Conservation (phyloP, 2,888 invertebrate genomes). For the Aspidapion aeneum region DNA sequence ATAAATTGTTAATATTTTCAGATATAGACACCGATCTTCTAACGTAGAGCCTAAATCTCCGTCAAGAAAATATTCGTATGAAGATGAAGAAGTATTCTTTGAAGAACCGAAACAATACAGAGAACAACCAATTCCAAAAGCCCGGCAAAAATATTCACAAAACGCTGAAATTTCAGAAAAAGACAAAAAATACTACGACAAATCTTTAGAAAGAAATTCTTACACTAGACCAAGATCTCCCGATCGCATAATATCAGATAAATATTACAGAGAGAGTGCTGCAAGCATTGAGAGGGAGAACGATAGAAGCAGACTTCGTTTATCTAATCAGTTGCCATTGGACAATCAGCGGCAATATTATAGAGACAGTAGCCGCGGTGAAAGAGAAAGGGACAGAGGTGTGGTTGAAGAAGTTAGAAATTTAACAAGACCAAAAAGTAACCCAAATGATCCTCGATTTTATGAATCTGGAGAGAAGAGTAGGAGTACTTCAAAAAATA, state of each 20-base stretch:
- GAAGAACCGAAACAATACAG: constrained; percentile 31
- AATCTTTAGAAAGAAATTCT: background rate
- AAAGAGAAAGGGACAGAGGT: background rate
- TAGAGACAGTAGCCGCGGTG: too few relatives aligned
- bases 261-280: too few relatives aligned
- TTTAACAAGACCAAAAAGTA: too few relatives aligned
- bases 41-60: constrained; percentile 29
- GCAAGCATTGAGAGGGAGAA: constrained; percentile 13
- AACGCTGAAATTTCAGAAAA: constrained; percentile 20
- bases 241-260: background rate
- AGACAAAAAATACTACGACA: constrained; percentile 29
- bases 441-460: constrained; percentile 32
- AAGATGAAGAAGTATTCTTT: constrained; percentile 31
- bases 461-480: constrained; percentile 29
- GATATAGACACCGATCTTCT: constrained; percentile 29
- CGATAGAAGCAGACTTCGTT: background rate
- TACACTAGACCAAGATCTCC: background rate
- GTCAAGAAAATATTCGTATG: constrained; percentile 17
- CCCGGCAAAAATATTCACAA: constrained; percentile 19
- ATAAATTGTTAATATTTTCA: constrained; percentile 5
- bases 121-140: constrained; percentile 40
- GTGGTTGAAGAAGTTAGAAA: too few relatives aligned
- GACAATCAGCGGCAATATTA: too few relatives aligned
- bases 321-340: constrained; percentile 8
- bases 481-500: constrained; percentile 2